phyloP scores from a whole-genome alignment of 2,888 invertebrate genomes.

The Heliothis peltigera region DNA sequence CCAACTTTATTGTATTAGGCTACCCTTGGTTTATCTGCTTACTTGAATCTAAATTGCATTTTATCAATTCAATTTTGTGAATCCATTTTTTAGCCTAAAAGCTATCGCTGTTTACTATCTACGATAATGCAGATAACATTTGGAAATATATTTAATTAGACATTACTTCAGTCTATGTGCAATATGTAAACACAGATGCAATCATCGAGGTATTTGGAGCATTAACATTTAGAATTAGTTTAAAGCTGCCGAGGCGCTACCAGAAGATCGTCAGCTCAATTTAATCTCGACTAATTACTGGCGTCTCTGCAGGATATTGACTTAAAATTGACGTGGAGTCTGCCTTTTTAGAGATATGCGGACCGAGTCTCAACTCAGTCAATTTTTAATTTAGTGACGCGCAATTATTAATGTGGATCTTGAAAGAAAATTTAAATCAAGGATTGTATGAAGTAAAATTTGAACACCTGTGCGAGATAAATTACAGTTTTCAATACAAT shows the following conservation, averaged over 20 bases:
- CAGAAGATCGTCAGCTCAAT: conserved; percentile 71
- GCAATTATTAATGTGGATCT: no score
- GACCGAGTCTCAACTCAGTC: no score
- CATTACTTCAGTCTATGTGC: conserved; percentile 30
- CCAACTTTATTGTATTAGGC: conserved; percentile 54
- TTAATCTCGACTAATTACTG: conserved; percentile 83
- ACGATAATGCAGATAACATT: conserved; percentile 18
- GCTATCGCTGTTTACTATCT: conserved; percentile 17
- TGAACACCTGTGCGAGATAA: no score
- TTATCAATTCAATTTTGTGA: conserved; percentile 13
- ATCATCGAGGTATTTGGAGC: conserved; percentile 70
- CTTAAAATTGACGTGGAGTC: conserved; percentile 26
- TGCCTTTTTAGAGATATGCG: conserved; percentile 40
- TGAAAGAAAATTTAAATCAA: no score
- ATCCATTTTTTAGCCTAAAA: conserved; percentile 15
- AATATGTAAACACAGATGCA: conserved; percentile 67
- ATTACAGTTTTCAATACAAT: neutral
- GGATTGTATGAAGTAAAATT: no score
- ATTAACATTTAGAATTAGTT: conserved; percentile 70
- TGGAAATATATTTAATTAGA: conserved; percentile 36
- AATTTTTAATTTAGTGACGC: no score
- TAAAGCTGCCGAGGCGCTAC: conserved; percentile 72
- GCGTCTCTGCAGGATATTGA: conserved; percentile 70
- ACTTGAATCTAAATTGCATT: conserved; percentile 14
- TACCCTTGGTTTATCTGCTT: conserved; percentile 9